A percentile compares a stretch with the other conserved stretches of the same genome.
Evolutionary conservation across 1,140 invertebrate genomes (phyloP).

Genomic region (Temnothorax nylanderi): DNA sequence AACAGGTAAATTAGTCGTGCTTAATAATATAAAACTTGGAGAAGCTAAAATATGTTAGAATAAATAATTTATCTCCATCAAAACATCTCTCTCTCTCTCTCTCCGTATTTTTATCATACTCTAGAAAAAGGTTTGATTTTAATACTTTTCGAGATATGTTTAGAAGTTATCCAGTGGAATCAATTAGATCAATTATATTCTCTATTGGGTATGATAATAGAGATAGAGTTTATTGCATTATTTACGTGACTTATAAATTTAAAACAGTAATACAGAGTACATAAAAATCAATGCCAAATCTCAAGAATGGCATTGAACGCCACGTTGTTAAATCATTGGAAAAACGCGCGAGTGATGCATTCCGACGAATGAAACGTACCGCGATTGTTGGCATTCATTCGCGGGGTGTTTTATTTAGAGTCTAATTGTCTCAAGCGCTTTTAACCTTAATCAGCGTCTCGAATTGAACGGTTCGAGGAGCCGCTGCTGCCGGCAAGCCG

Average conservation of each 20-base stretch:
- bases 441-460: slow-evolving; percentile 44
- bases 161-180: background rate
- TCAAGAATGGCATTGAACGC: background rate
- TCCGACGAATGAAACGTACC: background rate
- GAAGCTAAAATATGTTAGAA: background rate
- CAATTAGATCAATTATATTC: background rate
- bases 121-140: background rate
- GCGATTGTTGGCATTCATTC: slow-evolving; percentile 28
- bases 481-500: slow-evolving; percentile 20
- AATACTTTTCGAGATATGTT: background rate
- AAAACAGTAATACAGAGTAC: background rate
- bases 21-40: background rate
- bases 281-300: background rate
- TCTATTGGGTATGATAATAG: background rate
- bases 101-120: background rate
- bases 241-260: background rate
- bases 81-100: background rate
- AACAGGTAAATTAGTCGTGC: background rate
- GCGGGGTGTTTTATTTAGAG: background rate
- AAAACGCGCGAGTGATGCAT: background rate
- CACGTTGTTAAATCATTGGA: background rate
- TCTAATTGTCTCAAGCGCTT: slow-evolving; percentile 36
- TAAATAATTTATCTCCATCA: background rate
- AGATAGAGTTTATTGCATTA: background rate
- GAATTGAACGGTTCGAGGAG: slow-evolving; percentile 56